phyloP scores from a whole-genome alignment of 2,113 vertebrate species.

The Esox niger region DNA sequence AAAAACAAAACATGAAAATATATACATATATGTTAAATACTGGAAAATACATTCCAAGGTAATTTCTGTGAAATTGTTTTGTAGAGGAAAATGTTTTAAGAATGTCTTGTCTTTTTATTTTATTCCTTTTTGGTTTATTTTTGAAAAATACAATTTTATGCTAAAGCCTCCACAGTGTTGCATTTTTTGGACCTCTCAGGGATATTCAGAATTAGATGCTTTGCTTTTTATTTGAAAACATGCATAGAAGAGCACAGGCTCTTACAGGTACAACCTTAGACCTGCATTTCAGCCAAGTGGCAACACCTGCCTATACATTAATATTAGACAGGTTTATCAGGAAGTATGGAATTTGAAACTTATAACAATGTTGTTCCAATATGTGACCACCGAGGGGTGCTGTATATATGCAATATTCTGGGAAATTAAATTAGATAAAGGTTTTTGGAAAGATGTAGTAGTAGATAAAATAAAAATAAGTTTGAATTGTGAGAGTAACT shows the following conservation, averaged over 20 bases:
- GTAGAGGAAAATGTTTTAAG: slow-evolving; percentile 76
- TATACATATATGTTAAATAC: slow-evolving; percentile 58
- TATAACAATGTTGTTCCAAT: not conserved
- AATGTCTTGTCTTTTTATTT: slow-evolving; percentile 79
- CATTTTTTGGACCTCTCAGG: not conserved
- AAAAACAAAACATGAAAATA: slow-evolving; percentile 41
- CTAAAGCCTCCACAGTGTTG: slow-evolving; percentile 49
- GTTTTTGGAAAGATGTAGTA: not conserved
- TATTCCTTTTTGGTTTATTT: slow-evolving; percentile 44
- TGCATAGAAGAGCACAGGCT: not conserved
- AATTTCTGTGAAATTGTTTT: slow-evolving; percentile 87
- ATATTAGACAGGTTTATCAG: too few species aligned
- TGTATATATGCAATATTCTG: not conserved
- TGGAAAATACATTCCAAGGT: slow-evolving; percentile 77
- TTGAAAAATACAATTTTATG: slow-evolving; percentile 79
- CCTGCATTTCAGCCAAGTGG: too few species aligned
- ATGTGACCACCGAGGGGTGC: not conserved
- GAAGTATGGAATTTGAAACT: not conserved
- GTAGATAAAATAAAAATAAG: not conserved
- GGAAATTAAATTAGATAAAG: not conserved
- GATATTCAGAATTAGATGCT: not conserved
- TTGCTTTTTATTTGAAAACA: not conserved
- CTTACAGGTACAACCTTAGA: not conserved
- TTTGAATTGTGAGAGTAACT: not conserved
- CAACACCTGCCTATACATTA: too few species aligned